Conservation (phyloP, 64 coral and sea anemone species). For the Montipora cactus region DNA sequence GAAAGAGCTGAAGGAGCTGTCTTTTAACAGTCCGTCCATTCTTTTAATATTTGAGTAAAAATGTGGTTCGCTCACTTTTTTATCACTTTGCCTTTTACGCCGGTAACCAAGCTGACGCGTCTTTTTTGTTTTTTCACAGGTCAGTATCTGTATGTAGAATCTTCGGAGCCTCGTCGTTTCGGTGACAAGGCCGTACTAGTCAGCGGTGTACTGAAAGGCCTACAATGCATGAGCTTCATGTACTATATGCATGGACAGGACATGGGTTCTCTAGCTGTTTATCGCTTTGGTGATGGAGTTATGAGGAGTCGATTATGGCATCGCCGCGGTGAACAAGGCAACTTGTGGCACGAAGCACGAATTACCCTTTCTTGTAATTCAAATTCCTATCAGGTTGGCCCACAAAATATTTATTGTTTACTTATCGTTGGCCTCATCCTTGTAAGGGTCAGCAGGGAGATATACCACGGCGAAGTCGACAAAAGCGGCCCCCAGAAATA, state of each 20-base stretch:
- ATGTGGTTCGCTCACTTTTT: no score
- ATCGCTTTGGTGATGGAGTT: constrained; percentile 67
- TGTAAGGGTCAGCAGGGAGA: no score
- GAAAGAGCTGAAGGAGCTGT: no score
- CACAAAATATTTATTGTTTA: no score
- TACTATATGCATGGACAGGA: constrained; percentile 70
- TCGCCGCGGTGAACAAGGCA: constrained; percentile 62
- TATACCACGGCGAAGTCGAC: no score
- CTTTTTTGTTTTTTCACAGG: constrained; percentile 11
- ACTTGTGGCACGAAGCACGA: constrained; percentile 62
- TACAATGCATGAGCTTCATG: constrained; percentile 69
- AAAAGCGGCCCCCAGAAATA: no score
- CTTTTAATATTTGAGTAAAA: no score
- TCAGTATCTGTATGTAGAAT: constrained; percentile 57
- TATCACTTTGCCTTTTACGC: no score
- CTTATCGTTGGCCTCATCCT: no score
- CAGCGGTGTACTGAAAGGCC: constrained; percentile 58
- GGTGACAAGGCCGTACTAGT: constrained; percentile 51
- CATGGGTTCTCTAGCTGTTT: constrained; percentile 46
- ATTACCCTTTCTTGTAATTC: constrained; percentile 43
- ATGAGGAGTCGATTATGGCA: constrained; percentile 52
- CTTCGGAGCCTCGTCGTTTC: constrained; percentile 43
- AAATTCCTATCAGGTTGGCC: constrained; percentile 29
- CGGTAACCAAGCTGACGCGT: neutral
- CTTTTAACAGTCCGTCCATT: no score